Conservation (phyloP, 2,797 vertebrate species). For the Molossus alvarezi region DNA sequence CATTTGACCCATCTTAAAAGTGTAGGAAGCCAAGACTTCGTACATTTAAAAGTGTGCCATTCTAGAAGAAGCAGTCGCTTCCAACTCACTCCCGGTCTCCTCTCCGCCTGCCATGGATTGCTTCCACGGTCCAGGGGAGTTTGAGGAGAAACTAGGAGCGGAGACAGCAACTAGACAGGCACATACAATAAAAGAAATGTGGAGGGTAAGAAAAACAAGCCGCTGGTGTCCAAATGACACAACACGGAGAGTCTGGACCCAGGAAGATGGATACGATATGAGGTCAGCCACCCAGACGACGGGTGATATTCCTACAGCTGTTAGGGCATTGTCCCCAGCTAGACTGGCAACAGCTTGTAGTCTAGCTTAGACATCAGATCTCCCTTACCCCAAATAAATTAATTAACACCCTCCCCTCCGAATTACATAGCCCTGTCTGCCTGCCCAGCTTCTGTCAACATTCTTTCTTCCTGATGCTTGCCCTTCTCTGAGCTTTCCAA, state of each 20-base stretch:
- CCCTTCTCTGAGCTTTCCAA: conserved; percentile 62
- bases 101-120: background rate
- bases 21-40: background rate
- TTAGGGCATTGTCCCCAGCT: conserved; percentile 58
- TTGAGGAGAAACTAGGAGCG: background rate
- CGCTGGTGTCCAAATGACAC: background rate
- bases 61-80: background rate
- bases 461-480: conserved; percentile 12
- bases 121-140: background rate
- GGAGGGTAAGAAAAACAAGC: conserved; percentile 63
- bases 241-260: background rate
- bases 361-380: conserved; percentile 82
- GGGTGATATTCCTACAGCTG: conserved; percentile 66
- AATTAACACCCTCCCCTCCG: conserved; percentile 76
- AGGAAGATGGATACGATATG: conserved; percentile 61
- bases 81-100: background rate
- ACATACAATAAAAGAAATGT: background rate
- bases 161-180: background rate
- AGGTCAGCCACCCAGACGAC: conserved; percentile 43
- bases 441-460: conserved; percentile 72
- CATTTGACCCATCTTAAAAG: background rate
- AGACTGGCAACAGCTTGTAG: conserved; percentile 80
- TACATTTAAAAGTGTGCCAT: conserved; percentile 9
- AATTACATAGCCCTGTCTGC: conserved; percentile 65
- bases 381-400: conserved; percentile 79